A percentile compares a stretch with the other conserved stretches of the same genome.
Evolutionary conservation across 2,888 invertebrate genomes (phyloP).

Genomic region (Dicyrtoma fusca): DNA sequence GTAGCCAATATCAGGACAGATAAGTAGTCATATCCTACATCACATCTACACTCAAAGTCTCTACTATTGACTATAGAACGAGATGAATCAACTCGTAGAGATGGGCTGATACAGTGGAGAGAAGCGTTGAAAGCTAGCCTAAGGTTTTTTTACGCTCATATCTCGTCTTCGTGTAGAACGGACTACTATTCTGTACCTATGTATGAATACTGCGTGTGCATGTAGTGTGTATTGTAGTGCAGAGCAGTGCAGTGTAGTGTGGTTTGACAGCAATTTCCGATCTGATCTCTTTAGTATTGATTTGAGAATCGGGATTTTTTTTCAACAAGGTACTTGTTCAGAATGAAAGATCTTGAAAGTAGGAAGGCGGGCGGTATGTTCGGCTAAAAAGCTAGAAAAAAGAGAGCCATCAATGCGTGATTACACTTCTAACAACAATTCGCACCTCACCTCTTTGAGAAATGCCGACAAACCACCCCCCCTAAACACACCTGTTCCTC

Average conservation of each 20-base stretch:
- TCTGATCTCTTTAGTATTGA: conserved; percentile 46
- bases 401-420: conserved; percentile 58
- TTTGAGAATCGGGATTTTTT: conserved; percentile 26
- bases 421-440: conserved; percentile 58
- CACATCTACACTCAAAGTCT: no score
- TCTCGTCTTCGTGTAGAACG: no score
- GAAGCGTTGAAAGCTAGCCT: conserved; percentile 36
- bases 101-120: neutral
- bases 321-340: neutral
- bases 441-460: conserved; percentile 57
- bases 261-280: conserved; percentile 44
- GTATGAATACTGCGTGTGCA: no score
- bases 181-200: no score
- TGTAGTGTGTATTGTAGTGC: neutral
- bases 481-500: conserved; percentile 55
- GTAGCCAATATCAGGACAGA: neutral
- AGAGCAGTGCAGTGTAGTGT: neutral
- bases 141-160: no score
- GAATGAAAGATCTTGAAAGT: conserved; percentile 41
- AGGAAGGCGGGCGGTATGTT: conserved; percentile 53
- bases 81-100: no score
- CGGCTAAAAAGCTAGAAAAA: conserved; percentile 54
- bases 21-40: neutral
- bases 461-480: conserved; percentile 57
- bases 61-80: no score